Conservation (phyloP, 1,140 invertebrate genomes). For the Cotesia chilonis region DNA sequence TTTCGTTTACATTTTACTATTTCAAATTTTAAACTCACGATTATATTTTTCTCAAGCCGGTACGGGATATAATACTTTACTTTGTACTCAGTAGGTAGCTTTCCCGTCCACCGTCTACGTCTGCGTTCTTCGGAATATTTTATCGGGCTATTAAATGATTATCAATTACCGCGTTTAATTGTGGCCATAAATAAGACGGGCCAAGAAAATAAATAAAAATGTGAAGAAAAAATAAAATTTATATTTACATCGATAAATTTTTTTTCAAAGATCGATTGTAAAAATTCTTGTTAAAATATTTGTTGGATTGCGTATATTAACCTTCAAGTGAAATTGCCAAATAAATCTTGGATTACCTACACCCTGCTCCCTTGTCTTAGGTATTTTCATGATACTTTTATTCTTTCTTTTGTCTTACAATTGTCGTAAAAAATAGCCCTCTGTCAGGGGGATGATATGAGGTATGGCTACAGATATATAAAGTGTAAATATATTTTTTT, state of each 20-base stretch:
- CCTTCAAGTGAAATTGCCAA: slow-evolving; percentile 40
- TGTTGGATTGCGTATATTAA: background rate
- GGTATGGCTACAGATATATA: background rate
- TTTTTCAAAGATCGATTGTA: background rate
- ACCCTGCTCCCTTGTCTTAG: slow-evolving; percentile 45
- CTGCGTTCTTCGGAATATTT: too few species aligned
- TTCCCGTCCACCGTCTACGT: too few species aligned
- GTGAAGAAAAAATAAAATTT: too few species aligned
- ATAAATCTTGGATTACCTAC: slow-evolving; percentile 64
- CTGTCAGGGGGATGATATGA: slow-evolving; percentile 15
- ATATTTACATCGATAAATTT: background rate
- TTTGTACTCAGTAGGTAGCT: too few species aligned
- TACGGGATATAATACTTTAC: background rate
- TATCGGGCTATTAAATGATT: too few species aligned
- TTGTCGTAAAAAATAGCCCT: slow-evolving; percentile 26
- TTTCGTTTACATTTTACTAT: slow-evolving; percentile 37
- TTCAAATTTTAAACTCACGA: slow-evolving; percentile 31
- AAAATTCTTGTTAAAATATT: slow-evolving; percentile 9
- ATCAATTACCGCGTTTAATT: too few species aligned
- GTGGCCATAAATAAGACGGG: too few species aligned
- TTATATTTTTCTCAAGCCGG: slow-evolving; percentile 21
- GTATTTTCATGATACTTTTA: slow-evolving; percentile 40
- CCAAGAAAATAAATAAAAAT: too few species aligned
- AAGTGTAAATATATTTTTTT: slow-evolving; percentile 10
- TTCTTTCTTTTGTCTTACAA: slow-evolving; percentile 13